Conservation (phyloP, 2,888 invertebrate genomes). For the Archaeoteleia sp. region DNA sequence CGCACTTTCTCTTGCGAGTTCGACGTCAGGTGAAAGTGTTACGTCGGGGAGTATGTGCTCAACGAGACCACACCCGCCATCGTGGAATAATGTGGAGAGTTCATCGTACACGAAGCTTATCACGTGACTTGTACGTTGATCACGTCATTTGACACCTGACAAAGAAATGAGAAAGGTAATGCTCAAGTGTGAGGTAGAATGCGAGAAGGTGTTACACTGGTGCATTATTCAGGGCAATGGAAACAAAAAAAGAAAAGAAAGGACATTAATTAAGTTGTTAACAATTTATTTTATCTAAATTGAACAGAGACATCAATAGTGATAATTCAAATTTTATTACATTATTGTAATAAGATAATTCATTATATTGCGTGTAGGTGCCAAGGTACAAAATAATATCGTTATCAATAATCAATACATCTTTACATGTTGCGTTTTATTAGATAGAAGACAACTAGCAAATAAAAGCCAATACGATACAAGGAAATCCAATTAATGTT, state of each 20-base stretch:
- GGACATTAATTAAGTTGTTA: too few species aligned
- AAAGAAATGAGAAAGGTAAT: constrained; percentile 19
- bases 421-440: too few species aligned
- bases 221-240: constrained; percentile 35
- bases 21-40: constrained; percentile 50
- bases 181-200: not conserved
- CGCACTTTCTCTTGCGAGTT: constrained; percentile 50
- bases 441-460: too few species aligned
- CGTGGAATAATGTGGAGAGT: constrained; percentile 34
- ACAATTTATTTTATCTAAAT: too few species aligned
- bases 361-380: too few species aligned
- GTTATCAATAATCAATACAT: too few species aligned
- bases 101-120: constrained; percentile 37
- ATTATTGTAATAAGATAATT: too few species aligned
- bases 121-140: constrained; percentile 35
- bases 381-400: too few species aligned
- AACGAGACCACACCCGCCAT: constrained; percentile 35
- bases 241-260: constrained; percentile 31
- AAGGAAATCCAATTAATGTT: too few species aligned
- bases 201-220: constrained; percentile 31
- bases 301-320: too few species aligned
- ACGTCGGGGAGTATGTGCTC: constrained; percentile 6
- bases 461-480: too few species aligned
- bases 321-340: too few species aligned
- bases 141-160: constrained; percentile 37